These are phyloP conservation scores for Musca domestica DNA, from an alignment of 1,140 invertebrate species.

Conservation along the genomic window DNA sequence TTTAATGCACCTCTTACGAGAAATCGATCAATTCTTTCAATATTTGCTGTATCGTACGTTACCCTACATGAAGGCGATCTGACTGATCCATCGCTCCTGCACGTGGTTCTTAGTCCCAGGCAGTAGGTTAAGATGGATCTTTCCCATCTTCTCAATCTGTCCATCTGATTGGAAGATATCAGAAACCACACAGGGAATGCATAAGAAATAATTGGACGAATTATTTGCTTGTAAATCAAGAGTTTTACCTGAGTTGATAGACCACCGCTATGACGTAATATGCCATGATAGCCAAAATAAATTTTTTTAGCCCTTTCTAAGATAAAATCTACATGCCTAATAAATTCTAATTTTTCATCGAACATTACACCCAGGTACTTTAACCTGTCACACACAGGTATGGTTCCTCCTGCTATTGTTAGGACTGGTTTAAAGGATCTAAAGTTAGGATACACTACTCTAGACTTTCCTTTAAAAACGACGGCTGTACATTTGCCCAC, in stretches of 20 bases:
- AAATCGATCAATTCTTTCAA: background rate
- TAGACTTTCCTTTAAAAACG: background rate
- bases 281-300: background rate
- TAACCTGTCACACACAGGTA: background rate
- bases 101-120: background rate
- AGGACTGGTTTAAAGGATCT: background rate
- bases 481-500: background rate
- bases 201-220: background rate
- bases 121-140: background rate
- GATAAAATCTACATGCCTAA: background rate
- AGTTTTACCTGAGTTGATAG: background rate
- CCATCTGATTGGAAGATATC: background rate
- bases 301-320: background rate
- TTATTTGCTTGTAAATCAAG: background rate
- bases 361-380: background rate
- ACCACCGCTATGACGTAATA: background rate
- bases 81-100: background rate
- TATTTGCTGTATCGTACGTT: background rate
- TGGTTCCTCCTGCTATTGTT: background rate
- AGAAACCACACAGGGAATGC: background rate
- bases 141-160: background rate
- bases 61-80: background rate
- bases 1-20: background rate
- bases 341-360: background rate
- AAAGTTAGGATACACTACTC: no score